Evolutionary conservation across 2,113 vertebrate genomes (phyloP).

Genomic region (Aldabrachelys gigantea): DNA sequence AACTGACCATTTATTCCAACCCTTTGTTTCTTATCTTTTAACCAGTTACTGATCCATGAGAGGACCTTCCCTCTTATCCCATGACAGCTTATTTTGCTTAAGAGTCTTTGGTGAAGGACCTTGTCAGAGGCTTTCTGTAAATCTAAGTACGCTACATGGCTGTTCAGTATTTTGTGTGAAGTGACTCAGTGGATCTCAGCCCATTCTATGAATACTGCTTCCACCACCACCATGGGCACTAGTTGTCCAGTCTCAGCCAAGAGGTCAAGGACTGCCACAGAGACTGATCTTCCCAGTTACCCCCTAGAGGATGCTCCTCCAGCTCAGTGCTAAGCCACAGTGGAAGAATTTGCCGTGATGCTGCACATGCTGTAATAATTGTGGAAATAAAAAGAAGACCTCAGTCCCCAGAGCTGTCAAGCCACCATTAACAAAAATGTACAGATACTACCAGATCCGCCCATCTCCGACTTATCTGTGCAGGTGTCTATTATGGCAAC

Average conservation of each 20-base stretch:
- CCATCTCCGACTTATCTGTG: neutral
- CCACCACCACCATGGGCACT: neutral
- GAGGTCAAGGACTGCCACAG: neutral
- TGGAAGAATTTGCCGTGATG: neutral
- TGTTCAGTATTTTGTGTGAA: neutral
- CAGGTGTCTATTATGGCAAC: neutral
- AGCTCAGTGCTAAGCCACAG: neutral
- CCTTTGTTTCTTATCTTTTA: too few species aligned
- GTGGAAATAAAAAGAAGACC: neutral
- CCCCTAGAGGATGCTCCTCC: neutral
- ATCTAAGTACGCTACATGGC: neutral
- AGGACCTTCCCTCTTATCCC: too few species aligned
- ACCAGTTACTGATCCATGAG: too few species aligned
- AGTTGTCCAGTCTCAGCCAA: neutral
- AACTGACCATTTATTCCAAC: too few species aligned
- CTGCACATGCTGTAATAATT: neutral
- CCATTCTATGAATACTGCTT: neutral
- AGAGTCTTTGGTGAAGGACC: neutral
- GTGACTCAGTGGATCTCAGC: neutral
- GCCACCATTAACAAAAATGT: neutral
- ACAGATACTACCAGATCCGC: neutral
- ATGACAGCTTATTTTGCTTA: too few species aligned
- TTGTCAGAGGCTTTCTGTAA: neutral
- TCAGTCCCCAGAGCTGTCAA: neutral
- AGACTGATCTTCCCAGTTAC: neutral